Evolutionary conservation across 2,113 vertebrate genomes (phyloP), one percentile per base, ranked within the genome.

Genomic region (Neolamprologus fasciatus): DNA sequence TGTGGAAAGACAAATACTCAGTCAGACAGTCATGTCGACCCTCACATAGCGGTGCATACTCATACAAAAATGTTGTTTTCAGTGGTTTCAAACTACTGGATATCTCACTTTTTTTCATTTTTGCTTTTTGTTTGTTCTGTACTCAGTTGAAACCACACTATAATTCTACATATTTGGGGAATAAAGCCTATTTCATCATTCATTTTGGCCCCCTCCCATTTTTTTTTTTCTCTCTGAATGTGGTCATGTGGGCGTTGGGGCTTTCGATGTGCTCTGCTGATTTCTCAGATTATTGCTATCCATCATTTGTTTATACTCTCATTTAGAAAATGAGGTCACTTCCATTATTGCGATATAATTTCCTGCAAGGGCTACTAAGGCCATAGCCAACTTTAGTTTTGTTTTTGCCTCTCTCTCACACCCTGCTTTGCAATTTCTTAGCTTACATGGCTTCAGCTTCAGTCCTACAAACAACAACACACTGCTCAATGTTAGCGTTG

Each of bases 221-320:
- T 79, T 81, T 91, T 91, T 92, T 83, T 82, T 33, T 81, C 45
- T 86, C 47, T 82, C 58, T 42, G 47, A 87, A 89, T 66, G 35
- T 89, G 86, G 84, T 84, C 45, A 57, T 89, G 90, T 86, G 63
- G 89, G 90, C 40, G 90, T 91, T 33, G 71, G 76, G 89, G 83
- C 83, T 78, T 87, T 92, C 63, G 89, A 83, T 83, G 63, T 61
- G 90, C 95, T 95, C 93, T 35, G 89, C 89, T 93, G 94, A 87
- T 89, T 89, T 66, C 91, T 91, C 86, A 94, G 92, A 96, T 96
- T 94, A 95, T 93, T 90, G 63, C 89, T 80, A 95, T 96, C 93
- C 94, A 95, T 96, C 95, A 96, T 94, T 94, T 94, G 93, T 95
- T 96, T 93, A 92, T 91, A 93, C 93, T 93, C 89, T 94, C 93